Evolutionary conservation across 2,113 vertebrate species (phyloP).

Genomic region (Mohoua ochrocephala): DNA sequence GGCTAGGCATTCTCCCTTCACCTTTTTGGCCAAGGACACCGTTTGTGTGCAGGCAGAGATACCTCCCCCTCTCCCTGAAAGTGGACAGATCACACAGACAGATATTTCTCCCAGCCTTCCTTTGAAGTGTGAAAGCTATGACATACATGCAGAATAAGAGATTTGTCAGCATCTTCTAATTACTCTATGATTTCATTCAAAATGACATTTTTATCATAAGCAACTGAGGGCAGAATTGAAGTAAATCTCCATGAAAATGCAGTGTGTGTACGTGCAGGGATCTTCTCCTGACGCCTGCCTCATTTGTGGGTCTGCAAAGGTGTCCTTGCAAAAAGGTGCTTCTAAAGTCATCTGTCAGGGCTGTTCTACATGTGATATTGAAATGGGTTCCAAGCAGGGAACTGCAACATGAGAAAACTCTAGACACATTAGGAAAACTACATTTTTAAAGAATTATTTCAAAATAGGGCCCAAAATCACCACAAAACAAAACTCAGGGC

Average conservation of each 20-base stretch:
- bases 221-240: background rate
- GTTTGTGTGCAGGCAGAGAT: background rate
- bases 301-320: background rate
- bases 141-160: background rate
- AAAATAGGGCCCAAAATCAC: background rate
- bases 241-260: background rate
- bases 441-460: background rate
- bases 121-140: background rate
- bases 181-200: background rate
- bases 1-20: background rate
- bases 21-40: background rate
- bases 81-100: background rate
- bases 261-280: background rate
- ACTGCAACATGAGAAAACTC: background rate
- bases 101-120: background rate
- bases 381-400: background rate
- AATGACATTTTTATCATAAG: background rate
- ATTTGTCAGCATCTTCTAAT: background rate
- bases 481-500: background rate
- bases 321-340: background rate
- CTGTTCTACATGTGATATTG: background rate
- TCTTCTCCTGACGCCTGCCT: background rate
- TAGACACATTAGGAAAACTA: background rate
- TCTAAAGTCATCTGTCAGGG: background rate
- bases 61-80: accelerated